Percentiles rank a stretch among this genome's conserved stretches.
These are phyloP conservation scores for Habrosyne pyritoides DNA, from an alignment of 2,888 invertebrate genomes.

Conservation along the genomic window DNA sequence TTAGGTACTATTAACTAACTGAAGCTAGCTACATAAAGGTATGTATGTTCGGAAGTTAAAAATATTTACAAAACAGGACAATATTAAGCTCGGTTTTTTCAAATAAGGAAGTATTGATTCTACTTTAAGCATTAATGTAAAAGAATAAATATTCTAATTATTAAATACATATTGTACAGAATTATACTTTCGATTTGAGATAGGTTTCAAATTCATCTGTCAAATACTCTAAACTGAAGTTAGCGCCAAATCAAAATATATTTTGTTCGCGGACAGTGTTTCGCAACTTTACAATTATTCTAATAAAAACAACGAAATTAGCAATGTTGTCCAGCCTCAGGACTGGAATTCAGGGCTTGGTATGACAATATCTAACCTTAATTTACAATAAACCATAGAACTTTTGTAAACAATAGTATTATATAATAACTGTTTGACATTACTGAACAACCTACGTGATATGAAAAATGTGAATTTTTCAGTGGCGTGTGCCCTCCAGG, in stretches of 20 bases:
- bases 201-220: constrained; percentile 3
- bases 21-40: too few species aligned
- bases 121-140: too few species aligned
- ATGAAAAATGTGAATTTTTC: constrained; percentile 51
- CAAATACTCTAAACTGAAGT: constrained; percentile 32
- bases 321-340: constrained; percentile 76
- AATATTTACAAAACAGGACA: too few species aligned
- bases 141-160: too few species aligned
- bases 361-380: constrained; percentile 42
- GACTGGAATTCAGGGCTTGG: constrained; percentile 71
- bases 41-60: too few species aligned
- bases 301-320: constrained; percentile 29
- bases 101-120: too few species aligned
- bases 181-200: too few species aligned
- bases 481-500: constrained; percentile 80
- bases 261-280: constrained; percentile 70
- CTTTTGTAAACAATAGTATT: constrained; percentile 50
- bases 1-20: too few species aligned
- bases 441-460: constrained; percentile 36
- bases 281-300: constrained; percentile 50
- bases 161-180: too few species aligned
- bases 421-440: constrained; percentile 70
- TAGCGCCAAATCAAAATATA: constrained; percentile 31
- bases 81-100: too few species aligned
- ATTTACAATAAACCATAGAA: constrained; percentile 11